Percentiles rank a stretch among this genome's conserved stretches.
phyloP scores from a whole-genome alignment of 2,797 vertebrate species.

The Spinibarbus caldwelli region DNA sequence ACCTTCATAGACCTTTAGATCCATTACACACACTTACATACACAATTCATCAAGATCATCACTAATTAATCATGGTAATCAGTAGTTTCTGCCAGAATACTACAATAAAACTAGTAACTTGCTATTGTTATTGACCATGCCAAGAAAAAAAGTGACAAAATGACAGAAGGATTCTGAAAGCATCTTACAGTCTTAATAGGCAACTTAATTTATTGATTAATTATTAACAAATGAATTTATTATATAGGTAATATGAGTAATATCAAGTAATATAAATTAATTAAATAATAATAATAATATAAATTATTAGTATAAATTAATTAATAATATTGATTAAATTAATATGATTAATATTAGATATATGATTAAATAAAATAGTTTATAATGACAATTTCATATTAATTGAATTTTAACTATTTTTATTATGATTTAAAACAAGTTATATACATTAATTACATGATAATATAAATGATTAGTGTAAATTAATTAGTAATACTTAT shows the following conservation, averaged over 20 bases:
- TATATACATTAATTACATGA: not conserved
- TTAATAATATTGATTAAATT: not conserved
- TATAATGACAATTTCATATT: not conserved
- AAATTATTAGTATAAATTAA: not conserved
- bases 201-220: not conserved
- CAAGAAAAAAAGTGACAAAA: not conserved
- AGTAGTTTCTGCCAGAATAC: not conserved
- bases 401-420: not conserved
- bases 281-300: not conserved
- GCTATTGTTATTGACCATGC: not conserved
- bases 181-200: not conserved
- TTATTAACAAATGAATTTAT: not conserved
- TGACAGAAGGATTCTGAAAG: no score
- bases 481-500: not conserved
- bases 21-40: not conserved
- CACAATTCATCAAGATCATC: not conserved
- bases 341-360: not conserved
- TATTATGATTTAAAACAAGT: not conserved
- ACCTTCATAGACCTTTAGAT: not conserved
- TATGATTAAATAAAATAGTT: not conserved
- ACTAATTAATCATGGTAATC: not conserved
- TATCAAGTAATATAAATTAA: not conserved
- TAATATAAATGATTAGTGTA: not conserved
- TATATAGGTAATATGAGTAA: not conserved
- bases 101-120: not conserved